Base-by-base conservation (phyloP, 2,888 invertebrate species). In the Latrodectus elegans region DNA sequence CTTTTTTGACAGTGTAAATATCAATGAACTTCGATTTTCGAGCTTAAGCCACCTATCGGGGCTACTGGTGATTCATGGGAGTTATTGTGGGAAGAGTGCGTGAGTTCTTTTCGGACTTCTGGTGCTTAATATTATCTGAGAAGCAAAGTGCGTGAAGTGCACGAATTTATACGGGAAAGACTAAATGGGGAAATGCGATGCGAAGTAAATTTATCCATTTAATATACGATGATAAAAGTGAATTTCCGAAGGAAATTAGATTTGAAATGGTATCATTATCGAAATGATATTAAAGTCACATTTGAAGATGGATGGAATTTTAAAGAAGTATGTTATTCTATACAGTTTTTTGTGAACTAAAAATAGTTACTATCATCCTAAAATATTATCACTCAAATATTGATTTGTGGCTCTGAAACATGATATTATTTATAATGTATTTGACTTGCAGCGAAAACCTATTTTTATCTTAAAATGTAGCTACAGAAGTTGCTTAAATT, bases 21-120 rank as follows among this genome's bases (percentile, higher is more conserved):
- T 80, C 80, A 80, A 80, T 80, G 80, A 80, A 71, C 68, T 64
- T 71, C 80, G 80, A 80, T 80, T 64, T 72, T 72, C 51, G 52
- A 60, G 64, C 8, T 52, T 78, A 78, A 68, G 78, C 70, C 70
- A 53, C 68, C 68, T 68, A 70, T 38, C 68, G n/a, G 17, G 17
- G 17, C 60, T 60, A 76, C 64, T 76, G 78, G 49, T 70, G 55
- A 70, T 55, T 55, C 78, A 49, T 68, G 8, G 4, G 49, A 53
- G 55, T 70, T 78, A 68, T 70, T 53, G 70, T 70, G 78, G 49
- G 10, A 26, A 55, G 38, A 55, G 17, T 38, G 52, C 49, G 53
- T 53, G 38, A 60, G n/a, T 60, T 60, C 60, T 12, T 60, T 60
- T 15, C 4, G 60, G 38, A 38, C 38, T 60, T 60, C 6, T n/a